phyloP scores from a whole-genome alignment of 2,888 invertebrate species.

The Stenurella melanura region DNA sequence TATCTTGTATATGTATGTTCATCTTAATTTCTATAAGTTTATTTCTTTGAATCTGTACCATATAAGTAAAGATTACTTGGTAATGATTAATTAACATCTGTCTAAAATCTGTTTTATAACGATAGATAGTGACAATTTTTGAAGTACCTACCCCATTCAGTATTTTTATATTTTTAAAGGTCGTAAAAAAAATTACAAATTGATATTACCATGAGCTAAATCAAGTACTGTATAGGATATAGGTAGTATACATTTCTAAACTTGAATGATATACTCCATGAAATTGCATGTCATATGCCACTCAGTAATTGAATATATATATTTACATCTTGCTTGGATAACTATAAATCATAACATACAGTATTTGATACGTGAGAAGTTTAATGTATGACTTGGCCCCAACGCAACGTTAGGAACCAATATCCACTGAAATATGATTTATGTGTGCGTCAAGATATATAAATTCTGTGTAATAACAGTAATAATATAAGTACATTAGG shows the following conservation, averaged over 20 bases:
- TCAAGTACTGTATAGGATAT: not conserved
- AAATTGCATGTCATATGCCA: conserved; percentile 14
- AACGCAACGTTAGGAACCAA: conserved; percentile 5
- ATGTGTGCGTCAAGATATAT: not conserved
- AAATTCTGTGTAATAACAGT: not conserved
- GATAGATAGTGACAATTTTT: too few species aligned
- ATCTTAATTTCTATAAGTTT: too few species aligned
- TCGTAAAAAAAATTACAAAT: too few species aligned
- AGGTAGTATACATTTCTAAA: not conserved
- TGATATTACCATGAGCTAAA: not conserved
- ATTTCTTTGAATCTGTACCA: too few species aligned
- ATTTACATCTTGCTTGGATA: conserved; percentile 13
- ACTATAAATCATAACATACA: conserved; percentile 21
- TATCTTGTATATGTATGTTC: too few species aligned
- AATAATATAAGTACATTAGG: too few species aligned
- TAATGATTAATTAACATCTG: too few species aligned
- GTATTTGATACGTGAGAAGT: conserved; percentile 19
- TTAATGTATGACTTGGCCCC: not conserved
- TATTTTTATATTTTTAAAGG: too few species aligned
- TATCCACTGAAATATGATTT: not conserved
- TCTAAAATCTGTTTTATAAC: too few species aligned
- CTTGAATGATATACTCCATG: not conserved
- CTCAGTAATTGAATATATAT: conserved; percentile 12
- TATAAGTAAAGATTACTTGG: too few species aligned
- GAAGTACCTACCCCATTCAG: too few species aligned